phyloP scores from a whole-genome alignment of 2,113 vertebrate genomes.

The Oreochromis spilurus region DNA sequence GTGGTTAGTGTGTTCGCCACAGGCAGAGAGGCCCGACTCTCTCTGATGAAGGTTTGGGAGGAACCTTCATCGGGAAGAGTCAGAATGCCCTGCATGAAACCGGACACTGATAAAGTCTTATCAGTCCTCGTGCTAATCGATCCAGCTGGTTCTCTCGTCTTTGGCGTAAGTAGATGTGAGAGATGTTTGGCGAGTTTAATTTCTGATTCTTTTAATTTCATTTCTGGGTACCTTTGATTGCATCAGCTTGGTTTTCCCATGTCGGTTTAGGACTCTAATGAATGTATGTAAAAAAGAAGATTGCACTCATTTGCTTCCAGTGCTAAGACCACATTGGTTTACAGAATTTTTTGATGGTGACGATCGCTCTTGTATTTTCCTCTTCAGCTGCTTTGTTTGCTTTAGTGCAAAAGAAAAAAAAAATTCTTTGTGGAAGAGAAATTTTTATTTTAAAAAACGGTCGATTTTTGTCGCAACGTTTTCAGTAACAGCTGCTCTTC shows the following conservation, averaged over 20 bases:
- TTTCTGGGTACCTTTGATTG: background rate
- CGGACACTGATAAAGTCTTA: background rate
- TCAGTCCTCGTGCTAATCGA: background rate
- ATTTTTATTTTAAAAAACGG: background rate
- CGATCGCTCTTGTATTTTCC: background rate
- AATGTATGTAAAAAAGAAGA: background rate
- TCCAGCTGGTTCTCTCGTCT: background rate
- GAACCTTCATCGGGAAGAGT: background rate
- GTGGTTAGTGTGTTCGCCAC: constrained; percentile 43
- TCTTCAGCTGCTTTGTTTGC: background rate
- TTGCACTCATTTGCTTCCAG: background rate
- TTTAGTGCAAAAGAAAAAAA: background rate
- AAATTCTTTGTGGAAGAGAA: background rate
- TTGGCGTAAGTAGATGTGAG: background rate
- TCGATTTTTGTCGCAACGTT: accelerated
- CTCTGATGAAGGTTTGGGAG: constrained; percentile 24
- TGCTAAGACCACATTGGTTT: background rate
- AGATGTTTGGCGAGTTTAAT: background rate
- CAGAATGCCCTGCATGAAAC: background rate
- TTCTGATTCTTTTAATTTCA: background rate
- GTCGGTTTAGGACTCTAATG: background rate
- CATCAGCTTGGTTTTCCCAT: background rate
- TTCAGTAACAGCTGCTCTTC: background rate
- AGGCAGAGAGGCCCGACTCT: constrained; percentile 25
- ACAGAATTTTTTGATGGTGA: background rate